Conservation (phyloP, 2,113 vertebrate genomes). For the Urocolius indicus region DNA sequence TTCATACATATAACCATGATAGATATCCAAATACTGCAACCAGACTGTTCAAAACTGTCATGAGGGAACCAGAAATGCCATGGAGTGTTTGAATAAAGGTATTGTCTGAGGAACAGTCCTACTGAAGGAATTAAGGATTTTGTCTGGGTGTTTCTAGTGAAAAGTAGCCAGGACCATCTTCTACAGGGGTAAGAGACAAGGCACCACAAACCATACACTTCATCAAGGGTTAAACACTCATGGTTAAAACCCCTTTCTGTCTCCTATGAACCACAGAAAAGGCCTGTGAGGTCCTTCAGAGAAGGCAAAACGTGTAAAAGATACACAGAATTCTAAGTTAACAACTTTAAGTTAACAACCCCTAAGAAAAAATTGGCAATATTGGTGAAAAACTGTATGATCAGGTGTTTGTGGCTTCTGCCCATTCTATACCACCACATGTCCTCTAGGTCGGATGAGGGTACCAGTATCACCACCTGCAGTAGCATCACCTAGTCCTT, state of each 20-base stretch:
- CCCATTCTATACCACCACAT: accelerated
- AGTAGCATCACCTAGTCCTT: accelerated
- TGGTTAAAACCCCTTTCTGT: background rate
- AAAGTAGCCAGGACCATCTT: background rate
- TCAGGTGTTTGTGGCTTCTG: background rate
- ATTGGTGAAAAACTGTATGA: accelerated
- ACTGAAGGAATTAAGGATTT: background rate
- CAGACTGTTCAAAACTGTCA: background rate
- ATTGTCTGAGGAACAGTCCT: background rate
- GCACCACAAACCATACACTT: background rate
- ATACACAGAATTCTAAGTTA: background rate
- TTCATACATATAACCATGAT: background rate
- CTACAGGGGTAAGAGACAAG: background rate
- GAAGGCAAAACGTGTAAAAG: background rate
- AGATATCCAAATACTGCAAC: background rate
- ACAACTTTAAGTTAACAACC: background rate
- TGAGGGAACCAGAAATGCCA: background rate
- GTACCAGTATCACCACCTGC: background rate
- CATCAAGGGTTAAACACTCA: background rate
- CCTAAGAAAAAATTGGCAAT: background rate
- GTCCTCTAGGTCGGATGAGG: background rate
- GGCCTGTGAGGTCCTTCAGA: background rate
- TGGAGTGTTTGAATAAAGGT: background rate
- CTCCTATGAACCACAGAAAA: background rate
- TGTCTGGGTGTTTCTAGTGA: accelerated